phyloP scores from a whole-genome alignment of 2,113 vertebrate genomes.

The Manacus vitellinus region DNA sequence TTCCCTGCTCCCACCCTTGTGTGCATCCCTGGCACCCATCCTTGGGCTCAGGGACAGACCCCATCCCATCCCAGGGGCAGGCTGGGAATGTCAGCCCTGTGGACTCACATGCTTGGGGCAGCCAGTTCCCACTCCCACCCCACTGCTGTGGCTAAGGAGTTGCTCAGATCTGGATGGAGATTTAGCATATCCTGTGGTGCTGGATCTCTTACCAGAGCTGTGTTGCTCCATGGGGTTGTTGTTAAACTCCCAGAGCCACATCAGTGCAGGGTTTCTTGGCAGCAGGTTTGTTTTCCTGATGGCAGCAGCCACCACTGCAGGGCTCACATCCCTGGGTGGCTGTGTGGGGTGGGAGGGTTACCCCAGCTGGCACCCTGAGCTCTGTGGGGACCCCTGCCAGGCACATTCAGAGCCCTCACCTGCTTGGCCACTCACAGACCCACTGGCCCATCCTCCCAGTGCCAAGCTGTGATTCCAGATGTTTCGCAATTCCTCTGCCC shows the following conservation, averaged over 20 bases:
- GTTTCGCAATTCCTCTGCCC: neutral
- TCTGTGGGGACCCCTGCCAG: neutral
- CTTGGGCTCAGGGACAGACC: neutral
- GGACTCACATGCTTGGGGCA: accelerated
- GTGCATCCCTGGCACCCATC: neutral
- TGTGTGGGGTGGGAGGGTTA: neutral
- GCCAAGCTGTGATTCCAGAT: accelerated
- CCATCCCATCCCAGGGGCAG: neutral
- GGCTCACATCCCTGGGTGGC: neutral
- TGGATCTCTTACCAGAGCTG: accelerated
- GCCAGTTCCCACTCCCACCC: neutral
- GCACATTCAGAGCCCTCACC: neutral
- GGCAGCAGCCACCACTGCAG: neutral
- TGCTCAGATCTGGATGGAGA: neutral
- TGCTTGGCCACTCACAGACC: accelerated
- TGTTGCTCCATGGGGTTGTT: neutral
- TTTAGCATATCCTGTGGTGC: accelerated
- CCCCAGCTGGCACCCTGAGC: neutral
- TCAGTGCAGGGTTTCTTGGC: neutral
- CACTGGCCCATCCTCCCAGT: neutral
- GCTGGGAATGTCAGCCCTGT: accelerated
- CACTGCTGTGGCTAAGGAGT: neutral
- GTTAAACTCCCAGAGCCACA: neutral
- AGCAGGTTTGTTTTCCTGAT: neutral
- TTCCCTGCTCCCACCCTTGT: neutral